Base-by-base conservation (phyloP, 2,113 vertebrate species). In the Bubalus kerabau region DNA sequence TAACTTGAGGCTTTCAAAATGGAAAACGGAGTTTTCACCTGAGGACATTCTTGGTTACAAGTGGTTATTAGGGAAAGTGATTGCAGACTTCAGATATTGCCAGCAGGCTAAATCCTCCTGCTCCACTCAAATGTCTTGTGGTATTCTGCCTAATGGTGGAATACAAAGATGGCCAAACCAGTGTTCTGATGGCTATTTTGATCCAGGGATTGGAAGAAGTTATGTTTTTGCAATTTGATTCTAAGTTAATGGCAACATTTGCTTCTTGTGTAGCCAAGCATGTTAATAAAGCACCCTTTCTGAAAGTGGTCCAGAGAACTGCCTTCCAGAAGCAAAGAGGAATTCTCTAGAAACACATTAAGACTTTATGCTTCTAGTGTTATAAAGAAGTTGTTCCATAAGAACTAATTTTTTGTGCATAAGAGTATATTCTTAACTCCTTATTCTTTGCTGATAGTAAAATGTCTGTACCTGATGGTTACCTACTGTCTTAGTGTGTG, bases 1-100 rank as follows among this genome's bases (percentile, higher is more conserved):
- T 86, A 94, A 82, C 46, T 91, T 78, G 62, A 97, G 78, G 17
- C 86, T 96, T 94, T 94, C 40, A 97, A 59, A 94, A n/a, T 21
- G 11, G 76, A 60, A 67, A 86, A 46, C 19, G 12, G 30, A 85
- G 17, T 81, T 93, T 96, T 93, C 19, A 78, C 87, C 60, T 93
- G 83, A 59, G 43, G 48, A 89, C 21, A 16, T 67, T 93, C n/a
- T 86, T 89, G 40, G 43, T 50, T 95, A 43, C 14, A 46, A 87
- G 10, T 90, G 32, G 36, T 91, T 89, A 85, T 88, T 28, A 54
- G 83, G 54, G 87, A 74, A 64, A 80, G 23, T 89, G 50, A 71
- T 46, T 83, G 19, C 19, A 64, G 36, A 50, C 56, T 62, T 94
- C 88, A 59, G 24, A 17, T 85, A 43, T 78, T 91, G 40, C 54